These are phyloP conservation scores for Cephus pulcher DNA, from an alignment of 2,888 invertebrate genomes.

Conservation along the genomic window DNA sequence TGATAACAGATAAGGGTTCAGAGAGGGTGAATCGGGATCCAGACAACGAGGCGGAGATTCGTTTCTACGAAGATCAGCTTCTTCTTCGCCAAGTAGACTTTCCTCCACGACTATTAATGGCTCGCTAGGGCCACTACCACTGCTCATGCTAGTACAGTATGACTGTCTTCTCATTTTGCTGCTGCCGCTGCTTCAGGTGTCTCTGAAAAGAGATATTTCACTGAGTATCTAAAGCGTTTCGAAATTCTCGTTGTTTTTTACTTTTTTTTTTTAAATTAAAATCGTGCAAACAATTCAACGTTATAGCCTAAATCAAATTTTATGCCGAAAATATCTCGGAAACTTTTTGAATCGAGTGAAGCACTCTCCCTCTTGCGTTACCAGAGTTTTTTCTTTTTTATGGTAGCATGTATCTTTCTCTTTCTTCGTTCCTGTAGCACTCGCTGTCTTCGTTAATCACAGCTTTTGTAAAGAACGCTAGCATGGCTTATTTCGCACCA, in stretches of 20 bases:
- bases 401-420: background rate
- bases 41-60: conserved; percentile 74
- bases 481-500: background rate
- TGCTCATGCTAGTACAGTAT: conserved; percentile 43
- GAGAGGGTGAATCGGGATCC: conserved; percentile 81
- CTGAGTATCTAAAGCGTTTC: background rate
- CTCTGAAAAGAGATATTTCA: background rate
- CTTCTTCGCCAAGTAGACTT: conserved; percentile 76
- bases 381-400: background rate
- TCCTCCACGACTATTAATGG: conserved; percentile 88
- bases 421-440: too few relatives aligned
- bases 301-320: background rate
- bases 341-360: background rate
- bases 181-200: conserved; percentile 11
- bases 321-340: background rate
- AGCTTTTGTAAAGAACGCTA: too few relatives aligned
- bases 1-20: conserved; percentile 83
- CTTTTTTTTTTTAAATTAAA: background rate
- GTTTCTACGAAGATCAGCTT: conserved; percentile 67
- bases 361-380: background rate
- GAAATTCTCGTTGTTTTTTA: background rate
- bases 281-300: background rate
- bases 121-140: conserved; percentile 69
- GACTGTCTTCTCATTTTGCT: conserved; percentile 57
- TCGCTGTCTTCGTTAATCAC: too few relatives aligned